Evolutionary conservation across 2,113 vertebrate species (phyloP).

Genomic region (Centrocercus urophasianus): DNA sequence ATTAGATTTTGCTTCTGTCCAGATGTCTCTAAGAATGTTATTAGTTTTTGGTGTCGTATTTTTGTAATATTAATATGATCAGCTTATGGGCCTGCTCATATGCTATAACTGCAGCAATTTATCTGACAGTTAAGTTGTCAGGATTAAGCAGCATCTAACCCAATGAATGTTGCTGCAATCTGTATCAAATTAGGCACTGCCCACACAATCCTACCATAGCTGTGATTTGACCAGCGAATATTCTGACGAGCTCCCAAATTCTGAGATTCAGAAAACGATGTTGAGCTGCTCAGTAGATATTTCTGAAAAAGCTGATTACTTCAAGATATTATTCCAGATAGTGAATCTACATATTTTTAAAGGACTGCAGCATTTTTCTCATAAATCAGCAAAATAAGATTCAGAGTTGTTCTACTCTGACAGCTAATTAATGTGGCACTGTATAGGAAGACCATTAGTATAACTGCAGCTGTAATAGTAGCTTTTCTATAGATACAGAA

Average conservation of each 20-base stretch:
- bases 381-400: neutral
- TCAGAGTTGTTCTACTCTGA: neutral
- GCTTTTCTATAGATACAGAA: neutral
- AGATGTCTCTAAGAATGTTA: constrained; percentile 58
- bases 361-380: neutral
- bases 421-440: neutral
- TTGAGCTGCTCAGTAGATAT: neutral
- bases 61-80: constrained; percentile 44
- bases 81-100: constrained; percentile 55
- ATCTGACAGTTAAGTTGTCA: constrained; percentile 68
- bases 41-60: constrained; percentile 56
- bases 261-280: neutral
- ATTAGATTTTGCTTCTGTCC: constrained; percentile 51
- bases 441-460: neutral
- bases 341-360: neutral
- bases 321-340: neutral
- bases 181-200: constrained; percentile 26
- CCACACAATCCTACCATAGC: neutral
- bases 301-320: constrained; percentile 2
- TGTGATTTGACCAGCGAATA: neutral
- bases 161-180: constrained; percentile 37
- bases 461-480: neutral
- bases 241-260: neutral
- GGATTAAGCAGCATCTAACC: constrained; percentile 12
- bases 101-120: constrained; percentile 50